Conservation (phyloP, 2,888 invertebrate species). For the Pterobdella sp. region DNA sequence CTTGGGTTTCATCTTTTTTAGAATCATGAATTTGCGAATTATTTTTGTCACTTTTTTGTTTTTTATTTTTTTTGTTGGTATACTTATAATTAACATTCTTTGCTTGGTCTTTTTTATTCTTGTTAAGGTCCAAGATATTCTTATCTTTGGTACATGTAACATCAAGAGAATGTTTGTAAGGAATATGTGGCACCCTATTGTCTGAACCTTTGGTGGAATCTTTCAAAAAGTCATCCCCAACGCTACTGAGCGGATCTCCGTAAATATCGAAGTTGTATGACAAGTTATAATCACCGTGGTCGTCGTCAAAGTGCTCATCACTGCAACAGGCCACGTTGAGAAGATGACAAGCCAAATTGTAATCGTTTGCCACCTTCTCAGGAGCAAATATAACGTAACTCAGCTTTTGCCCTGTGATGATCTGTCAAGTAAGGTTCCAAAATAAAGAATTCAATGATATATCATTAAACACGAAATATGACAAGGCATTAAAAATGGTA, state of each 20-base stretch:
- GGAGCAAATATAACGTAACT: conserved; percentile 53
- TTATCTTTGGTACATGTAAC: too few species aligned
- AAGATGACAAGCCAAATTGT: conserved; percentile 49
- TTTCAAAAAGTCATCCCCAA: background rate
- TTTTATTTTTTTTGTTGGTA: background rate
- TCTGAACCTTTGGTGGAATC: background rate
- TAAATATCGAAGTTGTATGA: background rate
- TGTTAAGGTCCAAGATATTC: too few species aligned
- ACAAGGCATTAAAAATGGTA: too few species aligned
- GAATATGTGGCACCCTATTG: too few species aligned
- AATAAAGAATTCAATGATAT: too few species aligned
- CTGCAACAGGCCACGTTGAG: conserved; percentile 53
- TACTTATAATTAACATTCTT: background rate
- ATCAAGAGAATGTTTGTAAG: too few species aligned
- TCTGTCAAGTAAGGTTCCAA: conserved; percentile 40
- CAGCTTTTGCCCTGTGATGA: conserved; percentile 47
- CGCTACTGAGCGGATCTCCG: background rate
- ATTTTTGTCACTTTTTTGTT: background rate
- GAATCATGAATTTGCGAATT: too few species aligned
- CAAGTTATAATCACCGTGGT: conserved; percentile 16
- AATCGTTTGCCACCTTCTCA: conserved; percentile 45
- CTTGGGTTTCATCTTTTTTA: background rate
- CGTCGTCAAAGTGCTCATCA: conserved; percentile 44
- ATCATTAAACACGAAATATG: too few species aligned
- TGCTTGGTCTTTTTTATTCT: too few species aligned